Base-by-base conservation (phyloP, 1,140 invertebrate species). In the Tetramorium alpestre region DNA sequence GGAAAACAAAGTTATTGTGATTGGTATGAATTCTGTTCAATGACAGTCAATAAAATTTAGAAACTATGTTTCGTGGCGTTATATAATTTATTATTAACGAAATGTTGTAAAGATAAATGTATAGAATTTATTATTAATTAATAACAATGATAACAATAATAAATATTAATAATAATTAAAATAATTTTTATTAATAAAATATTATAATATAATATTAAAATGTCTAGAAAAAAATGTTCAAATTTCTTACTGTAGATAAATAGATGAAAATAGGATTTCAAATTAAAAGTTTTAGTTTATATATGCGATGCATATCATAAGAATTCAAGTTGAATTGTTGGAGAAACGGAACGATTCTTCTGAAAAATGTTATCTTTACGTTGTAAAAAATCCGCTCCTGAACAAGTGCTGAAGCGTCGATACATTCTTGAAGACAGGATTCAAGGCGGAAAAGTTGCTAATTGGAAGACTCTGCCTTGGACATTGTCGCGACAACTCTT, bases 401-500 rank as follows among this genome's bases (percentile, higher is more conserved):
- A 11, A 13, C 7, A 69, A 47, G 18, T 60, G 58, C 13, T 28
- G 58, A 60, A 28, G 25, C 22, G 22, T 11, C 8, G 41, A 28
- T 69, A 49, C 38, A 7, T 75, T 75, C 51, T 22, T 58, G 54
- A 25, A 75, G 28, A 41, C 33, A 11, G 33, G 10, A 60, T 25
- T 22, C 54, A 25, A 58, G 22, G 41, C 65, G 33, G 73, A 77
- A 76, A 76, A 60, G 8, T 44, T 62, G 38, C 54, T 77, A 60
- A 77, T 62, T 77, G 33, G 51, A 62, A 62, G 73, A 28, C 28
- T 62, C 38, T 44, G 1, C 38, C 56, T 44, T 22, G 73, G 8
- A 44, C 56, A 76, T 77, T 62, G 73, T 62, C 38, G 56, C 22
- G 73, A 28, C 38, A 76, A 54, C 8, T 75, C 72, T 13, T 75